phyloP scores from a whole-genome alignment of 2,888 invertebrate genomes.

The Mesorhabditis spiculigera region DNA sequence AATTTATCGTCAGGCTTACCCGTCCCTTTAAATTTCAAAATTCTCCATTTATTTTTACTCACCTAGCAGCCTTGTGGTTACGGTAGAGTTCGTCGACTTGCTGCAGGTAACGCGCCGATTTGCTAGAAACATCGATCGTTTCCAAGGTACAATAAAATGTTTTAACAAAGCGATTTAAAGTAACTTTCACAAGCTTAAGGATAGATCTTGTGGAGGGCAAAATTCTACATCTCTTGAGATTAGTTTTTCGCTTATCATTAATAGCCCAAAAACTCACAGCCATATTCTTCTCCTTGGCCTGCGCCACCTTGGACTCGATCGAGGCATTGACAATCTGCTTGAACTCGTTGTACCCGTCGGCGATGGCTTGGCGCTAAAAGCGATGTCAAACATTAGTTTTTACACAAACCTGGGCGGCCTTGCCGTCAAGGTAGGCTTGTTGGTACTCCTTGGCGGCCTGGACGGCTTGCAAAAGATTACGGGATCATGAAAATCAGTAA shows the following conservation, averaged over 20 bases:
- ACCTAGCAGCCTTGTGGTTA: background rate
- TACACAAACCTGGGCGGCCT: background rate
- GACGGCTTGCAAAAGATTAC: background rate
- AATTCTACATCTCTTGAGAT: no score
- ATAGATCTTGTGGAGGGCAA: no score
- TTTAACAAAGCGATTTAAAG: no score
- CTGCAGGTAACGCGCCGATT: constrained; percentile 4
- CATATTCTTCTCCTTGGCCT: background rate
- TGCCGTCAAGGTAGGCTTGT: background rate
- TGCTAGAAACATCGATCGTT: background rate
- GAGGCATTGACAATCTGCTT: background rate
- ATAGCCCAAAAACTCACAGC: background rate
- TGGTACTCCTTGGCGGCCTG: background rate
- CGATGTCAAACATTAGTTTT: background rate
- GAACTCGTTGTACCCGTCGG: background rate
- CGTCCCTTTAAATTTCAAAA: no score
- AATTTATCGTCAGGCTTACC: no score
- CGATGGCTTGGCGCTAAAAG: background rate
- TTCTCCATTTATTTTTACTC: background rate
- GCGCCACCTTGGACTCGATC: background rate
- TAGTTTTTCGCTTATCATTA: no score
- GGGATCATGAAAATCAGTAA: background rate
- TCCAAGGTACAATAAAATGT: background rate
- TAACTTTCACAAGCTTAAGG: no score
- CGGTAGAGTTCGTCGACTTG: background rate